Conservation (phyloP, 2,113 vertebrate genomes). For the Ceuthmochares aereus region DNA sequence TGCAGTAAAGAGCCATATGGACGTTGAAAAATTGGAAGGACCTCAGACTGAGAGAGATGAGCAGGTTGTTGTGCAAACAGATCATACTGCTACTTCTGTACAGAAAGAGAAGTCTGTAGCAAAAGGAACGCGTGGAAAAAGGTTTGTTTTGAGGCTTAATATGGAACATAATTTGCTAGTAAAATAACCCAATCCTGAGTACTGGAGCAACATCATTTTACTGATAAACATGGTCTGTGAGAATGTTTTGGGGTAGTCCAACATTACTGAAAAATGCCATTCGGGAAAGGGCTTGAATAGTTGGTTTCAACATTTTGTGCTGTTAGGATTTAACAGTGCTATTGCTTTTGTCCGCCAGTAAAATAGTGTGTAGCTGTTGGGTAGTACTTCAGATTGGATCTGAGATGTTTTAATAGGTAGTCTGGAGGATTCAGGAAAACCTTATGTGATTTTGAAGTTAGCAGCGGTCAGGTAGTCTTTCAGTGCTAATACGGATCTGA, state of each 20-base stretch:
- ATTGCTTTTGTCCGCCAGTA: background rate
- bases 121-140: background rate
- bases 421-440: background rate
- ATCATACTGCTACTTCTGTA: background rate
- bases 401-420: background rate
- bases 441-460: background rate
- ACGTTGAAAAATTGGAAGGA: conserved; percentile 13
- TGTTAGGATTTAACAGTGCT: background rate
- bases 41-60: background rate
- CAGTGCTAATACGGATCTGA: background rate
- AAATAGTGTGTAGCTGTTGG: background rate
- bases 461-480: background rate
- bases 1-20: background rate
- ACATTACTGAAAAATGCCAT: background rate
- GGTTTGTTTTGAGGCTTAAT: conserved; percentile 54
- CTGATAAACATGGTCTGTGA: background rate
- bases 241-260: background rate
- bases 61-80: background rate
- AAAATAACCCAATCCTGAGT: background rate
- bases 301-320: background rate
- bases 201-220: background rate
- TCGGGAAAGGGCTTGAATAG: background rate
- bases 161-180: background rate
- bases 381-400: background rate
- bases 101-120: conserved; percentile 6